Conservation (phyloP, 2,888 invertebrate species). For the Panzeria rudis region DNA sequence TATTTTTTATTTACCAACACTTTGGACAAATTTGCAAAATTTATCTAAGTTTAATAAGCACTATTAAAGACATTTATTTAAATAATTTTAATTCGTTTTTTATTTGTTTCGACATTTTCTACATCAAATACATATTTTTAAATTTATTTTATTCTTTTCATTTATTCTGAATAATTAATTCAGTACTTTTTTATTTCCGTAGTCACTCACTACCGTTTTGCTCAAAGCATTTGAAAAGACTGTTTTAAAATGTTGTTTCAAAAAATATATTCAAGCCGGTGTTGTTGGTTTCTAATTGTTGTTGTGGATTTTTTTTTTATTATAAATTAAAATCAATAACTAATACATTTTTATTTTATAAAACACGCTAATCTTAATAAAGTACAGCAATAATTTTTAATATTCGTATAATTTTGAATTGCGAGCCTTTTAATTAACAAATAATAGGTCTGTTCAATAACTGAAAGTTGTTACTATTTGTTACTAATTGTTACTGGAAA, state of each 20-base stretch:
- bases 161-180: not conserved
- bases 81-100: not conserved
- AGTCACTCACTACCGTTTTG: constrained; percentile 48
- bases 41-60: not conserved
- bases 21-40: not conserved
- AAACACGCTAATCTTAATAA: constrained; percentile 33
- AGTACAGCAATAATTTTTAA: not conserved
- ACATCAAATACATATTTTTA: not conserved
- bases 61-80: not conserved
- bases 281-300: constrained; percentile 20
- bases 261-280: constrained; percentile 30
- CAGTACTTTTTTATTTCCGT: constrained; percentile 15
- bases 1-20: no score
- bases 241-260: constrained; percentile 44
- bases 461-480: no score
- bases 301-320: no score
- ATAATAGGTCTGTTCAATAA: no score
- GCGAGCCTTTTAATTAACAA: not conserved
- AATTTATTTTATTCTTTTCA: not conserved
- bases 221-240: constrained; percentile 53
- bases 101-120: no score
- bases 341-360: constrained; percentile 16
- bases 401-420: not conserved
- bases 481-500: no score
- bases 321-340: no score